Base-by-base conservation (phyloP, 2,797 vertebrate genomes). In the Macrochelys suwanniensis region DNA sequence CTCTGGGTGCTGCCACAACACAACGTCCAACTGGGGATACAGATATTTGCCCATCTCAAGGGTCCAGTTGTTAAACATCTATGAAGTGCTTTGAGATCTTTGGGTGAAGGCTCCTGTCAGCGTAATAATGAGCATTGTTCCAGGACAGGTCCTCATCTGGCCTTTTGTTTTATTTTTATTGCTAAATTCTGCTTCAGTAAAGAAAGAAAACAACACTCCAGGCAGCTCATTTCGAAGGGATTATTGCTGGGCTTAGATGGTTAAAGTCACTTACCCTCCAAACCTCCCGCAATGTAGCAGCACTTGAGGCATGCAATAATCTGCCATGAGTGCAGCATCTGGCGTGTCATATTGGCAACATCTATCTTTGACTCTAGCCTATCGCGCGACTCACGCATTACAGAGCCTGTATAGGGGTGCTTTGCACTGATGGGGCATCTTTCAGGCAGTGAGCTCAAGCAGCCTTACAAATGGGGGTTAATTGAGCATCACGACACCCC, bases 311-410 rank as follows among this genome's bases (percentile, higher is more conserved):
- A 1, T 8, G 26, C 15, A 28, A 50, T 1, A 5, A 91, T 26
- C 89, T 47, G n/a, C 74, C 84, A 31, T 65, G 59, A 93, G 86
- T 0, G 0, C 89, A 87, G 31, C 86, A 80, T 42, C 95, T 95
- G 93, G 84, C 33, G 0, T 11, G 31, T 54, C 50, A 5, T 71
- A 87, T 91, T 65, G 68, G 19, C 92, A 96, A 56, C 85, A 5
- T 2, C 3, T 23, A 3, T 49, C 53, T 84, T 7, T 88, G 50
- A 79, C 76, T 49, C 13, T 12, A 45, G 53, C 61, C 78, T 81
- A 3, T 33, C 0, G 0, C 0, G 5, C 0, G 1, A 45, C 15
- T 6, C 80, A 71, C 57, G 47, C 26, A 81, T 8, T 26, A 10
- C 31, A 80, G 65, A 26, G 51, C 0, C 2, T 85, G 84, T 50